A percentile compares a stretch with the other conserved stretches of the same genome.
These are phyloP conservation scores for Protaetia brevitarsis DNA, from an alignment of 1,140 invertebrate genomes.

Conservation along the genomic window DNA sequence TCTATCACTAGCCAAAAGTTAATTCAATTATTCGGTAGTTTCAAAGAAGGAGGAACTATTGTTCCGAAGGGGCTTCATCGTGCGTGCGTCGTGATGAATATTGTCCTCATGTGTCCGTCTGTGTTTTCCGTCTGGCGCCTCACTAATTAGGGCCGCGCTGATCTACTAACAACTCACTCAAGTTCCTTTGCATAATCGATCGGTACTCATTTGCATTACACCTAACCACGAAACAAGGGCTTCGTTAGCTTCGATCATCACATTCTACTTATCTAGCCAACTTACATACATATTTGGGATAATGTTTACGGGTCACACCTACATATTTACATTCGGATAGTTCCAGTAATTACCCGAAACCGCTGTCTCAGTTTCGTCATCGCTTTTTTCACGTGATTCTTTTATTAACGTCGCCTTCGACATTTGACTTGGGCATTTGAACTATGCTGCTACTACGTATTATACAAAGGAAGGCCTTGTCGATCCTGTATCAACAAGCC, in stretches of 20 bases:
- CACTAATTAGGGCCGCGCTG: neutral
- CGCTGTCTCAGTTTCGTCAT: neutral
- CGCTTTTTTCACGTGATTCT: constrained; percentile 1
- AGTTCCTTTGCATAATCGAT: constrained; percentile 14
- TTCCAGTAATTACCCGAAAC: neutral
- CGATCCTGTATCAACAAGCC: neutral
- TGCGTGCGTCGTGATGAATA: neutral
- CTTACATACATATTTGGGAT: too few relatives aligned
- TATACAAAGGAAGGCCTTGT: neutral
- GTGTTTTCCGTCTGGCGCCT: neutral
- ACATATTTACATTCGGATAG: neutral
- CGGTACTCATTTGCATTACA: neutral
- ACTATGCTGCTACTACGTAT: neutral
- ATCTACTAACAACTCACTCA: neutral
- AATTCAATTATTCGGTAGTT: too few relatives aligned
- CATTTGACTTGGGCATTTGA: neutral
- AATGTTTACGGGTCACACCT: too few relatives aligned
- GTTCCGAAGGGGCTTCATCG: neutral
- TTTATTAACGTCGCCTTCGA: neutral
- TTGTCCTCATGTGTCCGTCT: neutral
- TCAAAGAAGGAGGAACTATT: neutral
- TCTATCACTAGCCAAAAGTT: too few relatives aligned
- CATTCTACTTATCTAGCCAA: too few relatives aligned
- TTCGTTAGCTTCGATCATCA: too few relatives aligned
- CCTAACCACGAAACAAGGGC: neutral